Base-by-base conservation (phyloP, 1,140 invertebrate species). In the Harpegnathos saltator region DNA sequence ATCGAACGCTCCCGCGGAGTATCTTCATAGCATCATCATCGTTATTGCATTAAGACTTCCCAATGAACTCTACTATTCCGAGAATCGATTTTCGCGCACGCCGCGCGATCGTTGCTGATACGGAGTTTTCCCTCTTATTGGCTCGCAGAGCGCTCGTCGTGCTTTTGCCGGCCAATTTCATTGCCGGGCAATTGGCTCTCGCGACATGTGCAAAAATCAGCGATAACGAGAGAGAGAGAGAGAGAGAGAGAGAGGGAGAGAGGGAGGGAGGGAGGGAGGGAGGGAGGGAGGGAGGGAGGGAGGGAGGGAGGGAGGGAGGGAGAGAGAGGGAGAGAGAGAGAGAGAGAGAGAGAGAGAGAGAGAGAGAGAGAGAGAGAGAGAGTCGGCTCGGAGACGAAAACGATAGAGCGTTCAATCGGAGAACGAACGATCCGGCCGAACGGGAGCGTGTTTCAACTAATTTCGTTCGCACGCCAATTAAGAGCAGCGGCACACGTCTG, bases 391-490 rank as follows among this genome's bases (percentile, higher is more conserved):
- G 52, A 44, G 62, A 56, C 74, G 17, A 9, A 68, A 69, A 56
- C 52, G 33, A 26, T 78, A 22, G 50, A 33, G 17, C 5, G 50
- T 78, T 69, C 29, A 22, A 78, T 78, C 24, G 29, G n/a, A 11
- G 33, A 68, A 15, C 29, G 44, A 77, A 14, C 62, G 50, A 78
- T 66, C 26, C 62, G 14, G 29, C 22, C 58, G 52, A 78, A 69
- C 68, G 66, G 69, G 50, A 50, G 50, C 38, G 59, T 44, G 82
- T 83, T 58, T 59, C 59, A 77, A 66, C 62, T 68, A 83, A 83
- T 78, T 83, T 78, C 7, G 73, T 78, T 52, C 52, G 29, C n/a
- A n/a, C 56, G 44, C 74, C 54, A 83, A 83, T 83, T 83, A 83
- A 66, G 62, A 59, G 44, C 62, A 22, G 52, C 33, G 12, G 61